These are phyloP conservation scores for Penaeus monodon DNA, from an alignment of 2,888 invertebrate species.

Conservation along the genomic window DNA sequence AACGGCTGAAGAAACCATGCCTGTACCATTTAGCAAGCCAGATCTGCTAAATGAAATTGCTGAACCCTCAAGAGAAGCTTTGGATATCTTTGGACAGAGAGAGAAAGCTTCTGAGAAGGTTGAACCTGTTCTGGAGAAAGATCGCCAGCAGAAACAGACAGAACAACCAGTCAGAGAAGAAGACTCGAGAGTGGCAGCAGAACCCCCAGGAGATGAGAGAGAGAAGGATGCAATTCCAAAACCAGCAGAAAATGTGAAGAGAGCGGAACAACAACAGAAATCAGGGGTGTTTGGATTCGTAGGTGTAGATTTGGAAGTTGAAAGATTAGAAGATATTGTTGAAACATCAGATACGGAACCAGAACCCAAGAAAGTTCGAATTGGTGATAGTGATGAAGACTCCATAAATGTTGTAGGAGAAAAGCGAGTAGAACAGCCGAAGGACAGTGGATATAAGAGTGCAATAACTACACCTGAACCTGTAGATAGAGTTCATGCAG, in stretches of 20 bases:
- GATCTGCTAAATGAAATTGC: not conserved
- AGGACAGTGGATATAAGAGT: constrained; percentile 65
- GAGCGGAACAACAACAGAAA: not conserved
- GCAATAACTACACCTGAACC: constrained; percentile 65
- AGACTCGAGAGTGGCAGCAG: too few species aligned
- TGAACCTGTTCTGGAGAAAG: not conserved
- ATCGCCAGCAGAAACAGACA: not conserved
- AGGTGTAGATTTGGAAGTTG: constrained; percentile 57
- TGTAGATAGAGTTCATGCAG: constrained; percentile 54
- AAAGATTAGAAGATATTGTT: constrained; percentile 55
- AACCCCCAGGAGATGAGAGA: too few species aligned
- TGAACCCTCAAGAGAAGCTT: not conserved
- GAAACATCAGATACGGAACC: constrained; percentile 61
- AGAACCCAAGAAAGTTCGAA: constrained; percentile 54
- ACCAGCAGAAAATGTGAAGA: too few species aligned
- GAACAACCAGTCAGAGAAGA: not conserved
- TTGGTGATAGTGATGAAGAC: constrained; percentile 62
- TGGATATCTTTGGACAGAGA: constrained; percentile 10
- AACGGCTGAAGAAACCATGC: not conserved
- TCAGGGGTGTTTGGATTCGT: constrained; percentile 40
- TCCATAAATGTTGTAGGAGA: constrained; percentile 19
- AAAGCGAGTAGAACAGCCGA: constrained; percentile 62
- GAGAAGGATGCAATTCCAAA: too few species aligned
- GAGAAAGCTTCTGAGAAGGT: not conserved
- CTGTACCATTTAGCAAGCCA: not conserved